Conservation (phyloP, 2,888 invertebrate species). For the Thereva nobilitata region DNA sequence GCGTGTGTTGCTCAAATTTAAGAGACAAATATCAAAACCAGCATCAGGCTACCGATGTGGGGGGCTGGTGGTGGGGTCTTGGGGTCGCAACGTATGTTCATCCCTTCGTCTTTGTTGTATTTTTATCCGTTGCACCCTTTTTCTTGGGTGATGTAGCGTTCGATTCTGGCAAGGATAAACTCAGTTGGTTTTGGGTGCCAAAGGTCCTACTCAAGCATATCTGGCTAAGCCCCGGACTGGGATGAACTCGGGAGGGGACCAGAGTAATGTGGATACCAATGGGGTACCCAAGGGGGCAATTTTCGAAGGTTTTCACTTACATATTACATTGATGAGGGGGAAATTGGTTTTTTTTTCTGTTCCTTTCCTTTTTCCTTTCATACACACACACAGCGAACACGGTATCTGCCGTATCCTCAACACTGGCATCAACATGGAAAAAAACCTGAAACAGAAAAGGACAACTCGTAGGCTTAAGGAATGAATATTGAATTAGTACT, state of each 20-base stretch:
- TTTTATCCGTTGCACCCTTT: slow-evolving; percentile 32
- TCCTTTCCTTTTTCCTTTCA: slow-evolving; percentile 2
- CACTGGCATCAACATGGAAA: background rate
- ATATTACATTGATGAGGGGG: slow-evolving; percentile 34
- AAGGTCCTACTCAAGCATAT: background rate
- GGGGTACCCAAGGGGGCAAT: slow-evolving; percentile 32
- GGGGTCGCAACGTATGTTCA: slow-evolving; percentile 6
- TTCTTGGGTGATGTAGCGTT: slow-evolving; percentile 1
- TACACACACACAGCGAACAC: background rate
- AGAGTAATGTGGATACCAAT: slow-evolving; percentile 24
- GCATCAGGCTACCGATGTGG: slow-evolving; percentile 2
- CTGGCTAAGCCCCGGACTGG: background rate
- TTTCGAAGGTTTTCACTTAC: slow-evolving; percentile 34
- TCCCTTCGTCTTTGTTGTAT: slow-evolving; percentile 6
- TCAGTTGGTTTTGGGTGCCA: slow-evolving; percentile 2
- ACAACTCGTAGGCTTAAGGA: background rate
- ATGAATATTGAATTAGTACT: slow-evolving; percentile 24
- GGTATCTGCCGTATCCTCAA: background rate
- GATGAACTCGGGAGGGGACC: background rate
- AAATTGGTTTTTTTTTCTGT: slow-evolving; percentile 30
- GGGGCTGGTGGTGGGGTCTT: background rate
- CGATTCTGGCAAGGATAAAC: slow-evolving; percentile 5
- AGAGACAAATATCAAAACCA: slow-evolving; percentile 18
- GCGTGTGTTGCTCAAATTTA: slow-evolving; percentile 26
- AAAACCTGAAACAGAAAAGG: background rate